Evolutionary conservation across 2,113 vertebrate species (phyloP).

Genomic region (Carettochelys insculpta): DNA sequence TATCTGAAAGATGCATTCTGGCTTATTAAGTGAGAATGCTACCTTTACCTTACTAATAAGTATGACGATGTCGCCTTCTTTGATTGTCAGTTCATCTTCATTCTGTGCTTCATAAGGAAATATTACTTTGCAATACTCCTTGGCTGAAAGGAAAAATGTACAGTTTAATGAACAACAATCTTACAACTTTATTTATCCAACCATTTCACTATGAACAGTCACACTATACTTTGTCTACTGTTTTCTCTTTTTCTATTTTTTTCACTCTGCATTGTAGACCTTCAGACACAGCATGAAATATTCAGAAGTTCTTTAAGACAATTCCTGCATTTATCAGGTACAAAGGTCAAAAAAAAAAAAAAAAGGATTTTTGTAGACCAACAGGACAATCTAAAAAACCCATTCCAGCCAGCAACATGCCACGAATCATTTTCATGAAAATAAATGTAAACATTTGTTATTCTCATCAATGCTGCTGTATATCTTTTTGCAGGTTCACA

Average conservation of each 20-base stretch:
- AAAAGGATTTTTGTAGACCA: background rate
- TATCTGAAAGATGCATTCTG: background rate
- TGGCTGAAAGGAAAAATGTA: constrained; percentile 80
- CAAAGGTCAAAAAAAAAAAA: no score
- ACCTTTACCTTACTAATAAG: constrained; percentile 92
- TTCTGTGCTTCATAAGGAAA: constrained; percentile 97
- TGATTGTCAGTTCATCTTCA: constrained; percentile 95
- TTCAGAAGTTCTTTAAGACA: background rate
- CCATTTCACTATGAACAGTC: background rate
- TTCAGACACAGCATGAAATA: constrained; percentile 40
- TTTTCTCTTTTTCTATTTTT: constrained; percentile 8
- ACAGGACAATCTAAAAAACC: background rate
- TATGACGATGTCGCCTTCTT: constrained; percentile 93
- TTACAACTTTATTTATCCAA: constrained; percentile 16
- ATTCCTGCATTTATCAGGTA: background rate
- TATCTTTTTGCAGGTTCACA: background rate
- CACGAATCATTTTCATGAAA: constrained; percentile 9
- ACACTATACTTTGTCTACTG: background rate
- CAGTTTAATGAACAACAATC: constrained; percentile 35
- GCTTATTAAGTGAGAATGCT: constrained; percentile 16
- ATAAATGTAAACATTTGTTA: background rate
- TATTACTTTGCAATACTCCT: constrained; percentile 96
- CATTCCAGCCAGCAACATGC: background rate
- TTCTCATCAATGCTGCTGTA: background rate
- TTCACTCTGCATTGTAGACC: background rate